phyloP scores from a whole-genome alignment of 2,888 invertebrate species.

The Cosmia trapezina region DNA sequence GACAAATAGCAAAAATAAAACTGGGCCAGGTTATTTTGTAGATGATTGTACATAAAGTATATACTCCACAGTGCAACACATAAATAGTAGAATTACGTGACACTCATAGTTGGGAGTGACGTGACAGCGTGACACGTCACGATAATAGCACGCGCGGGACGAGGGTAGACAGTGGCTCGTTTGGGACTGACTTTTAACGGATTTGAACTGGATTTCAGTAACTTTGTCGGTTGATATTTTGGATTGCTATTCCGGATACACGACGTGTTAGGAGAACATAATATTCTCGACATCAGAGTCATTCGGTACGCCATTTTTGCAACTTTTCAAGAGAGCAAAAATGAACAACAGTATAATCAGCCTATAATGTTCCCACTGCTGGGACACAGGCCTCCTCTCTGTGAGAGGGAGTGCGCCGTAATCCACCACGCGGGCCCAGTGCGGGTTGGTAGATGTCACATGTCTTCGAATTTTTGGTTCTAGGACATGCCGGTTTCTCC shows the following conservation, averaged over 20 bases:
- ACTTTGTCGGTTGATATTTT: neutral
- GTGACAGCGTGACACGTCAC: slow-evolving; percentile 19
- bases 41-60: neutral
- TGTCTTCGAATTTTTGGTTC: no score
- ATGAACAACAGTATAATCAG: neutral
- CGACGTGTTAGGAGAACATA: no score
- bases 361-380: no score
- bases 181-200: neutral
- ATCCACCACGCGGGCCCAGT: no score
- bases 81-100: slow-evolving; percentile 10
- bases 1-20: no score
- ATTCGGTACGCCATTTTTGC: neutral
- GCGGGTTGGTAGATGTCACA: no score
- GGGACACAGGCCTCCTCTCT: no score
- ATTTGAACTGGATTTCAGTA: slow-evolving; percentile 16
- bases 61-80: neutral
- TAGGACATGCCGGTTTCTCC: no score
- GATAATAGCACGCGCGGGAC: slow-evolving; percentile 21
- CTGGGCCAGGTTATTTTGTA: neutral
- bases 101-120: slow-evolving; percentile 27
- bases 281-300: neutral
- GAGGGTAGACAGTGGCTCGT: slow-evolving; percentile 28
- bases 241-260: no score
- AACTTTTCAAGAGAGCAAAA: neutral
- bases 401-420: no score